phyloP scores from a whole-genome alignment of 2,113 vertebrate species.

The Jaculus jaculus region DNA sequence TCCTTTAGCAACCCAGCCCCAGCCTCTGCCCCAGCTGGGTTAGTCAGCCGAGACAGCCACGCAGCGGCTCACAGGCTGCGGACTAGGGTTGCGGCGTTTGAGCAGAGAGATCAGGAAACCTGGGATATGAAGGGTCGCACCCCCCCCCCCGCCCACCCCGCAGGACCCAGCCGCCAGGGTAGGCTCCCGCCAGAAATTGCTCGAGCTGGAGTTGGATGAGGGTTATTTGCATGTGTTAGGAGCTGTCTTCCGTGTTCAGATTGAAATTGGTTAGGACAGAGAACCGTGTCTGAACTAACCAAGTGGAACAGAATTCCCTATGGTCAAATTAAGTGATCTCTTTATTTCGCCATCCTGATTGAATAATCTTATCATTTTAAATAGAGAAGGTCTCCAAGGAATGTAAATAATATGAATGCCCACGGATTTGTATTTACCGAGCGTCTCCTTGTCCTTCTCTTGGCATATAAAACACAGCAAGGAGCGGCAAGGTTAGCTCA shows the following conservation, averaged over 20 bases:
- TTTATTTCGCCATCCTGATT: conserved; percentile 91
- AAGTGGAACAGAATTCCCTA: conserved; percentile 91
- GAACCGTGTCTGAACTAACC: conserved; percentile 88
- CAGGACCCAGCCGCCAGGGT: background rate
- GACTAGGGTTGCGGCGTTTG: background rate
- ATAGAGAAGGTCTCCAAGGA: conserved; percentile 89
- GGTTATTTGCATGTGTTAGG: conserved; percentile 74
- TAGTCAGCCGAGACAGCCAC: background rate
- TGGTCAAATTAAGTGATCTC: conserved; percentile 92
- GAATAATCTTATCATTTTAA: conserved; percentile 91
- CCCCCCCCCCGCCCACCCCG: background rate
- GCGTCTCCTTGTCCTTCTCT: conserved; percentile 86
- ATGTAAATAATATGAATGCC: conserved; percentile 95
- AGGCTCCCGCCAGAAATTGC: conserved; percentile 46
- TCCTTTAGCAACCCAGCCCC: background rate
- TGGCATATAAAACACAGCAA: conserved; percentile 90
- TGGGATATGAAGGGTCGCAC: background rate
- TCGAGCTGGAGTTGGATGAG: conserved; percentile 23
- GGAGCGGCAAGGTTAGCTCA: conserved; percentile 85
- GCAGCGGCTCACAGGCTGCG: background rate
- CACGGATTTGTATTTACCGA: conserved; percentile 96
- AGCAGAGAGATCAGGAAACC: background rate
- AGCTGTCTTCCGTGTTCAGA: conserved; percentile 82
- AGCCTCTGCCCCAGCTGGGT: too few relatives aligned
- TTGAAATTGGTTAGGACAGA: conserved; percentile 90